These are phyloP conservation scores for Electrona antarctica DNA, from an alignment of 2,113 vertebrate species.

Conservation along the genomic window DNA sequence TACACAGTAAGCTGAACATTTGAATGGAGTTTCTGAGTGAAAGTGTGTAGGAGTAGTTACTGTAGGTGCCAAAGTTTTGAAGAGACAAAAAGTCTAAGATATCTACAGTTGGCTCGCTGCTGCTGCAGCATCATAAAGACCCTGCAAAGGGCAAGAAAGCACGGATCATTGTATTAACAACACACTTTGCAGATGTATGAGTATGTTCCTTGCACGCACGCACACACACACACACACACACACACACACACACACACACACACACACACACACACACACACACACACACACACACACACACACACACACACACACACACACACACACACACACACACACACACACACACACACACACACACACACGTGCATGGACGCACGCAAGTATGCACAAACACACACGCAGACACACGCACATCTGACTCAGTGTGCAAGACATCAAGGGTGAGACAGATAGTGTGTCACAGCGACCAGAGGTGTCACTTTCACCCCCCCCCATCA, in stretches of 20 bases:
- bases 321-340: background rate
- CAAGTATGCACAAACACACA: background rate
- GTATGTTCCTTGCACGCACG: background rate
- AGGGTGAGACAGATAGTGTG: constrained; percentile 56
- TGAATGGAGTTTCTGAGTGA: too few species aligned
- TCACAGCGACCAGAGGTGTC: constrained; percentile 74
- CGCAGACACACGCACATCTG: constrained; percentile 6
- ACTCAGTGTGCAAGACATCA: constrained; percentile 27
- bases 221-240: background rate
- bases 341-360: constrained; percentile 4
- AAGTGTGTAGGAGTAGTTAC: too few species aligned
- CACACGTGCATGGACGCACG: background rate
- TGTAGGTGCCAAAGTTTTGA: too few species aligned
- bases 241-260: background rate
- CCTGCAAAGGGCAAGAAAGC: background rate
- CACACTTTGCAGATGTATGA: background rate
- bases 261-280: background rate
- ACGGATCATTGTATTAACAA: constrained; percentile 11
- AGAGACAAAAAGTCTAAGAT: too few species aligned
- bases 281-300: background rate
- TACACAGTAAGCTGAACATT: too few species aligned
- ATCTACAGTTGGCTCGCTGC: too few species aligned
- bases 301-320: background rate
- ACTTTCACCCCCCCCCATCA: constrained; percentile 28
- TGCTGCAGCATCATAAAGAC: background rate